A percentile compares a stretch with the other conserved stretches of the same genome.
These are phyloP conservation scores for Mythimna ferrago DNA, from an alignment of 2,888 invertebrate species.

Conservation along the genomic window DNA sequence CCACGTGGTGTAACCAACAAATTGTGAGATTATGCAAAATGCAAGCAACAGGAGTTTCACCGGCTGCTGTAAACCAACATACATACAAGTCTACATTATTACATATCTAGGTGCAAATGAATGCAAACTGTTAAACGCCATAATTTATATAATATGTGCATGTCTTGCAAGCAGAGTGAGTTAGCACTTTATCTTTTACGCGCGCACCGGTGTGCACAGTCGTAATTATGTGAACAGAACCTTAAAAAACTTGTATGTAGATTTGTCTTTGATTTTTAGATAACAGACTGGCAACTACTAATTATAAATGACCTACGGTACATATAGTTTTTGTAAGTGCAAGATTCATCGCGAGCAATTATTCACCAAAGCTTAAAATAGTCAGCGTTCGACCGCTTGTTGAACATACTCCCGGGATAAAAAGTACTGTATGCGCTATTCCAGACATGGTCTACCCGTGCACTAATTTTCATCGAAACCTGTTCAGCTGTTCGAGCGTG, in stretches of 20 bases:
- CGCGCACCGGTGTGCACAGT: slow-evolving; percentile 3
- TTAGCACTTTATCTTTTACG: slow-evolving; percentile 39
- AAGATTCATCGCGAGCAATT: background rate
- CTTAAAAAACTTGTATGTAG: background rate
- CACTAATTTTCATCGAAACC: too few species aligned
- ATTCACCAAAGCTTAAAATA: background rate
- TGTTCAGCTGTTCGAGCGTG: too few species aligned
- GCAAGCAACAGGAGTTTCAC: slow-evolving; percentile 69
- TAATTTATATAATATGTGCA: slow-evolving; percentile 55
- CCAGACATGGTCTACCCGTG: too few species aligned
- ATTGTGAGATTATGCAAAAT: slow-evolving; percentile 76
- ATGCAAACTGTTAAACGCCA: slow-evolving; percentile 58
- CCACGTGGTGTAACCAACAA: slow-evolving; percentile 70
- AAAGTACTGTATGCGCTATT: too few species aligned
- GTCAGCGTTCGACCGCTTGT: background rate
- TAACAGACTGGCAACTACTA: background rate
- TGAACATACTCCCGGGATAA: too few species aligned
- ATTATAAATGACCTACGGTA: background rate
- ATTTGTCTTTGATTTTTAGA: background rate
- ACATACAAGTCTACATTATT: slow-evolving; percentile 21
- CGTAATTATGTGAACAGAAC: slow-evolving; percentile 5
- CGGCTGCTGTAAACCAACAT: slow-evolving; percentile 26
- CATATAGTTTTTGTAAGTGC: background rate
- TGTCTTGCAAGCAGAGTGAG: slow-evolving; percentile 38
- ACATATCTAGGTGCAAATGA: slow-evolving; percentile 66